These are phyloP conservation scores for Dorcus parallelipipedus DNA, from an alignment of 2,888 invertebrate genomes.

Conservation along the genomic window DNA sequence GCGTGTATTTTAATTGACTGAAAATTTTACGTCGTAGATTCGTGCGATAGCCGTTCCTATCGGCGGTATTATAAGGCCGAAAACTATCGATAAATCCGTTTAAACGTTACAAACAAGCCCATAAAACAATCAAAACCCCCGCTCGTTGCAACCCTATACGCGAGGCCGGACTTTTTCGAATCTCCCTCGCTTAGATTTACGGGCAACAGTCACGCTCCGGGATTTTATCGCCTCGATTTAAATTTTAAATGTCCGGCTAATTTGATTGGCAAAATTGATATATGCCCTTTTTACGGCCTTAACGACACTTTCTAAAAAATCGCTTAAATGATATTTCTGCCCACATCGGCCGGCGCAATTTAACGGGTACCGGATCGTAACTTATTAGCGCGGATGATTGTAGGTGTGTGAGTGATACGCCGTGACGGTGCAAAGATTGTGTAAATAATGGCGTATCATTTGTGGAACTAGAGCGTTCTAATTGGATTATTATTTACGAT, in stretches of 20 bases:
- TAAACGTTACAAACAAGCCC: not conserved
- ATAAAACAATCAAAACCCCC: slow-evolving; percentile 25
- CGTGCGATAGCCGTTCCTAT: no score
- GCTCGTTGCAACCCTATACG: slow-evolving; percentile 21
- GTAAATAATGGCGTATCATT: slow-evolving; percentile 19
- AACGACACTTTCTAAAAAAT: slow-evolving; percentile 2
- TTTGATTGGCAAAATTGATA: slow-evolving; percentile 29
- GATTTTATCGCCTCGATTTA: slow-evolving; percentile 27
- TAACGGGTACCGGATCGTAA: not conserved
- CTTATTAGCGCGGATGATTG: slow-evolving; percentile 1
- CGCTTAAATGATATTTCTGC: not conserved
- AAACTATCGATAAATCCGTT: no score
- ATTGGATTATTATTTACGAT: slow-evolving; percentile 27
- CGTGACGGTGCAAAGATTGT: not conserved
- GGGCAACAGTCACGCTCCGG: slow-evolving; percentile 26
- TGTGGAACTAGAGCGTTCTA: slow-evolving; percentile 22
- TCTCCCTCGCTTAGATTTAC: slow-evolving; percentile 24
- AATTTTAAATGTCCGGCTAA: slow-evolving; percentile 28
- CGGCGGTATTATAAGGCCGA: no score
- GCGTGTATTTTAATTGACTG: no score
- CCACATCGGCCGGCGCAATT: not conserved
- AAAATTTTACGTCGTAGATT: no score
- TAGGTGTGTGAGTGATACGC: not conserved
- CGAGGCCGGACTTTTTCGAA: slow-evolving; percentile 19
- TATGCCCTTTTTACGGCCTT: slow-evolving; percentile 2